Evolutionary conservation across 2,888 invertebrate genomes (phyloP).

Genomic region (Elgonia sp.): DNA sequence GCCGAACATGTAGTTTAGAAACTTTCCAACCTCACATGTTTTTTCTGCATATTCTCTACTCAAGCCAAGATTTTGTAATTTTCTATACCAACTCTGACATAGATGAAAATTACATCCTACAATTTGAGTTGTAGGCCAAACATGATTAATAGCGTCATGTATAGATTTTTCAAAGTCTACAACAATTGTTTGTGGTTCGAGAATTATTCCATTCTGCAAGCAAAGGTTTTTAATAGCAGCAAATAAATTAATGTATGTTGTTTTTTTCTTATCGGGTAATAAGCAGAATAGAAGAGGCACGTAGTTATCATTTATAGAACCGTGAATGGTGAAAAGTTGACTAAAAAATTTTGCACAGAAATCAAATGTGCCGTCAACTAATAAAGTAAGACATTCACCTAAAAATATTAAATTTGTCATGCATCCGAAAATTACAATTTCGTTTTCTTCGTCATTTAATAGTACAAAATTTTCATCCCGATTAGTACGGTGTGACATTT

Average conservation of each 20-base stretch:
- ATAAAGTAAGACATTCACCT: too few relatives aligned
- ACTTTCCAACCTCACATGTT: too few relatives aligned
- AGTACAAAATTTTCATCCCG: too few relatives aligned
- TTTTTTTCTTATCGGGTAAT: neutral
- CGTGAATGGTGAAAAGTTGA: slow-evolving; percentile 3
- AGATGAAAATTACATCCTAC: neutral
- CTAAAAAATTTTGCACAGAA: neutral
- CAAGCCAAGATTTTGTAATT: too few relatives aligned
- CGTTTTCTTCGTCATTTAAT: too few relatives aligned
- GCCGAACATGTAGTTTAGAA: too few relatives aligned
- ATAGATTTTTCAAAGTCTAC: neutral
- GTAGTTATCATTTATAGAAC: neutral
- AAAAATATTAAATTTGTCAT: too few relatives aligned
- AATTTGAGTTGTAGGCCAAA: neutral
- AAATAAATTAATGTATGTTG: neutral
- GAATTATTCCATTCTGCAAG: neutral
- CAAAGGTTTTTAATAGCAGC: neutral
- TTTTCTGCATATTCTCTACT: too few relatives aligned
- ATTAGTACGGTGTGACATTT: too few relatives aligned
- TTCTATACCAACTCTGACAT: too few relatives aligned
- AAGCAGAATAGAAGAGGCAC: neutral
- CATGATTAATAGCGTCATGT: neutral
- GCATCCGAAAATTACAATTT: too few relatives aligned
- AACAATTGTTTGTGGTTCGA: neutral
- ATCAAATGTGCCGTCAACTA: too few relatives aligned